These are phyloP conservation scores for Vidua chalybeata DNA, from an alignment of 2,113 vertebrate genomes.

Conservation along the genomic window DNA sequence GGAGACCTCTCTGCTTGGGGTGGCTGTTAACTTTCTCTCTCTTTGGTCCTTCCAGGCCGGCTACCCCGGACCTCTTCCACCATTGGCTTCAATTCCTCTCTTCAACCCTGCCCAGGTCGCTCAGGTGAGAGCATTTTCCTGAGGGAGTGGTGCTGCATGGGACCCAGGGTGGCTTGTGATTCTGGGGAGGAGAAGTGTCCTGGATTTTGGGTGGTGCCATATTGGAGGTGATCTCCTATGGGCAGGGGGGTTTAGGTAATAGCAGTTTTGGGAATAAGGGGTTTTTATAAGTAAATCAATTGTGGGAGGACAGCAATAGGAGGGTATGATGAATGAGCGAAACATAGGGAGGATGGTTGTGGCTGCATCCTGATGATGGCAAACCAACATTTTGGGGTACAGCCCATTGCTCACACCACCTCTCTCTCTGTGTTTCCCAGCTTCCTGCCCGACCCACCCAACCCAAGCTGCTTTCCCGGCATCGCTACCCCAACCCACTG, in stretches of 20 bases:
- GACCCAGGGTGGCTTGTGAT: fast-evolving
- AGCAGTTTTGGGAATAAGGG: fast-evolving
- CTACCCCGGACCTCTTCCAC: background rate
- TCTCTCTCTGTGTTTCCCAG: slow-evolving; percentile 48
- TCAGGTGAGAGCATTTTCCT: slow-evolving; percentile 49
- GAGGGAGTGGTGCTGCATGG: background rate
- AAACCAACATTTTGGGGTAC: background rate
- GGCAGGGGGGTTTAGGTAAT: too few species aligned
- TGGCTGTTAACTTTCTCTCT: background rate
- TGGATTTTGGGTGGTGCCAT: background rate
- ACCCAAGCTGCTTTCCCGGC: slow-evolving; percentile 58
- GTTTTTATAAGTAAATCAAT: fast-evolving
- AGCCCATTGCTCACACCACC: background rate
- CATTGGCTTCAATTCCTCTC: slow-evolving; percentile 50
- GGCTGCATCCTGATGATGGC: too few species aligned
- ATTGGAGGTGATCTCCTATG: fast-evolving
- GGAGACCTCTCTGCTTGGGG: background rate
- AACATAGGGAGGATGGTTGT: fast-evolving
- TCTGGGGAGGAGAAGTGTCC: background rate
- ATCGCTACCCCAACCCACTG: slow-evolving; percentile 41
- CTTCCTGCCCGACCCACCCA: slow-evolving; percentile 11
- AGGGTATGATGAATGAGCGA: background rate
- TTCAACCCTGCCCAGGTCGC: slow-evolving; percentile 72
- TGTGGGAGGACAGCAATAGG: background rate
- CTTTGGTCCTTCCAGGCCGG: background rate